A percentile compares a stretch with the other conserved stretches of the same genome.
phyloP scores from a whole-genome alignment of 2,888 invertebrate species.

The Lasioglossum morio region DNA sequence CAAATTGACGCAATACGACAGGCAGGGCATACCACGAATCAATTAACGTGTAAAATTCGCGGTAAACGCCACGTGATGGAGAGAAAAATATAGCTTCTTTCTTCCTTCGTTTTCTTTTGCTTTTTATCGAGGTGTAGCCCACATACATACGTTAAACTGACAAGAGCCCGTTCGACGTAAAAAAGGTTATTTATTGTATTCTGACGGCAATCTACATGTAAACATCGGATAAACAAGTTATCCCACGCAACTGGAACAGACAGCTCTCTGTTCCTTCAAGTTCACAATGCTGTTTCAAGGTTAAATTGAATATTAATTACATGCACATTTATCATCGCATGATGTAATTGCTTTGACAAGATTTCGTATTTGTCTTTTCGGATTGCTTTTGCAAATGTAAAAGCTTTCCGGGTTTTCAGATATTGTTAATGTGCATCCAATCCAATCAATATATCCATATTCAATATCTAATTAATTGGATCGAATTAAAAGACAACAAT shows the following conservation, averaged over 20 bases:
- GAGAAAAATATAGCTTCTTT: background rate
- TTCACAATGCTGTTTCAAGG: background rate
- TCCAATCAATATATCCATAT: too few relatives aligned
- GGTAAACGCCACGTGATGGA: background rate
- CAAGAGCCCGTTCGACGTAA: background rate
- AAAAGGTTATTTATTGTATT: background rate
- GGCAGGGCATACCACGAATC: constrained; percentile 10
- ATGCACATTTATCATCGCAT: background rate
- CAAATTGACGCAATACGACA: constrained; percentile 18
- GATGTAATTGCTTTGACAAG: background rate
- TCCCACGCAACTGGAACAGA: background rate
- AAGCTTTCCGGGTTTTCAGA: background rate
- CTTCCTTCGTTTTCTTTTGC: background rate
- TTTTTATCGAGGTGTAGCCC: background rate
- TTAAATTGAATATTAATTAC: background rate
- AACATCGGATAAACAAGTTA: constrained; percentile 2
- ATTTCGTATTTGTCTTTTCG: background rate
- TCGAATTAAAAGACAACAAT: background rate
- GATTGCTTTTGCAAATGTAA: background rate
- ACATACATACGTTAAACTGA: background rate
- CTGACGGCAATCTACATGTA: background rate
- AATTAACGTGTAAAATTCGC: constrained; percentile 10
- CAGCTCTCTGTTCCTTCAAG: background rate
- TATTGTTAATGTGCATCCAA: background rate
- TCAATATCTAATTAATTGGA: background rate